These are phyloP conservation scores for Sinodicranocentrus sp. DNA, from an alignment of 2,888 invertebrate species.

Conservation along the genomic window DNA sequence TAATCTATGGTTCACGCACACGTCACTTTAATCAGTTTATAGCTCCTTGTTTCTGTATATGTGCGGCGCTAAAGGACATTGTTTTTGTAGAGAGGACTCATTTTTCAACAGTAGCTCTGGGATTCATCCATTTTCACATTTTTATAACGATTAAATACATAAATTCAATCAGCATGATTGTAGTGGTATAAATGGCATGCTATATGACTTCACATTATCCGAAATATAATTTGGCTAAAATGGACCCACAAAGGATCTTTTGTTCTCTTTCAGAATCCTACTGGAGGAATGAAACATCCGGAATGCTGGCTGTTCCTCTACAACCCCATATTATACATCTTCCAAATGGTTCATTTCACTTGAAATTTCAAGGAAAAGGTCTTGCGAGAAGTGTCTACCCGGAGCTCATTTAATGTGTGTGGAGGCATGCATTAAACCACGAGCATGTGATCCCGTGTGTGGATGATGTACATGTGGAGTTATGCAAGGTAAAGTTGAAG, in stretches of 20 bases:
- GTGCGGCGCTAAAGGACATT: too few relatives aligned
- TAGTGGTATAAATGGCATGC: too few relatives aligned
- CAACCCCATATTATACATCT: constrained; percentile 49
- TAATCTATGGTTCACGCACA: not conserved
- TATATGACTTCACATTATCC: too few relatives aligned
- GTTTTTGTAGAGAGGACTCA: too few relatives aligned
- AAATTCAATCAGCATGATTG: too few relatives aligned
- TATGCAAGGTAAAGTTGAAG: constrained; percentile 23
- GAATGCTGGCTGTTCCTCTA: constrained; percentile 41
- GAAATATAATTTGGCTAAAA: too few relatives aligned
- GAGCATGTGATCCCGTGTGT: constrained; percentile 54
- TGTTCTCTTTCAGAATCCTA: constrained; percentile 31
- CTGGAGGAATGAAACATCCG: constrained; percentile 59
- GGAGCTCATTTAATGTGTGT: constrained; percentile 56
- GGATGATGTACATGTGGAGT: constrained; percentile 25
- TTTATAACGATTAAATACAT: too few relatives aligned
- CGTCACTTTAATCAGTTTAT: constrained; percentile 1
- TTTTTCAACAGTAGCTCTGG: too few relatives aligned
- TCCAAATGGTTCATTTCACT: constrained; percentile 67
- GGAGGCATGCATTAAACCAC: constrained; percentile 56
- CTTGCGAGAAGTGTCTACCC: constrained; percentile 31
- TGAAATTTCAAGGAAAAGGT: constrained; percentile 59
- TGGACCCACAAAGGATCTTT: too few relatives aligned
- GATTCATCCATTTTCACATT: too few relatives aligned
- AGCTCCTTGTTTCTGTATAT: not conserved